Base-by-base conservation (phyloP, 2,113 vertebrate species). In the Nycticebus coucang region DNA sequence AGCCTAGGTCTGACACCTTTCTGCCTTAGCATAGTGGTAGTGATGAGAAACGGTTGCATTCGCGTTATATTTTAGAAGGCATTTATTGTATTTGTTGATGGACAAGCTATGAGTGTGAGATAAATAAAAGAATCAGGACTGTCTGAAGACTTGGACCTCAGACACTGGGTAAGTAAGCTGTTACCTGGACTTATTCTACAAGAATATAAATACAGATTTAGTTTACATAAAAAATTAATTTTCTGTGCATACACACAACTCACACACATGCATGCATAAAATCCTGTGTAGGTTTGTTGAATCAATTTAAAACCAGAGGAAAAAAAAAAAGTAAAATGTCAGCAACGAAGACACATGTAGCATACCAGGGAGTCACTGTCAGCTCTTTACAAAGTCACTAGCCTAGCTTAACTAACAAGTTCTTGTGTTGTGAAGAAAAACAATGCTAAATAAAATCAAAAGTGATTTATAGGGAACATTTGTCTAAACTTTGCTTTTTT, bases 391-490 rank as follows among this genome's bases (percentile, higher is more conserved):
- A 62, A 87, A 96, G 95, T 84, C 96, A 77, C 84, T 93, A 82
- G 59, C 68, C 89, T 85, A 74, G 69, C 91, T 72, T 87, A 93
- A 95, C 97, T 92, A 96, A 97, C 96, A 66, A 69, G 71, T 69
- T 83, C 17, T 69, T 50, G 37, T 45, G 57, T 91, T 78, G 62
- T 79, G 68, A 94, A 95, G 89, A 93, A 91, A 83, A 92, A 93
- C 30, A 95, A 95, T 75, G 72, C 91, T 79, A 93, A 95, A 94
- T 96, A 97, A 97, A 94, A 96, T 94, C 93, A 69, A 83, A 62
- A 59, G 62, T 97, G 97, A 98, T 98, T 98, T 97, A 98, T 97
- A 95, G 53, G 72, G 60, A 97, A 87, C 93, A 89, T 98, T 98
- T 98, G 88, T 98, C 96, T 97, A 90, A 97, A 95, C 90, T 97